These are phyloP conservation scores for Apogon talboti DNA, from an alignment of 2,797 vertebrate genomes.

Conservation along the genomic window DNA sequence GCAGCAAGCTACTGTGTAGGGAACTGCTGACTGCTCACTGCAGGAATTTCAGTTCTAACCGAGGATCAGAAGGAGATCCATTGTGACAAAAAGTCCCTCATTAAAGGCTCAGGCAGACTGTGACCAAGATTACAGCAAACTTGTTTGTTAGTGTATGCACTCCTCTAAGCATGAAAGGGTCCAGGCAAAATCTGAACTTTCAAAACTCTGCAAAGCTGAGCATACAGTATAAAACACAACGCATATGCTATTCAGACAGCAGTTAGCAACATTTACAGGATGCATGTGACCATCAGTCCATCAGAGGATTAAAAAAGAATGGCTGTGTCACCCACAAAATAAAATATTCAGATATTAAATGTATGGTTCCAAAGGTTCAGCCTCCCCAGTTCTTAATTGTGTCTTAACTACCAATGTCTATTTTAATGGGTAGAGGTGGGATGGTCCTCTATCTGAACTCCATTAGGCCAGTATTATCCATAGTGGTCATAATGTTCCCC, in stretches of 20 bases:
- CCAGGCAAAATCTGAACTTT: conserved; percentile 35
- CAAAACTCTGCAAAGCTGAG: conserved; percentile 23
- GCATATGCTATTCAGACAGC: neutral
- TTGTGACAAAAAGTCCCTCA: conserved; percentile 72
- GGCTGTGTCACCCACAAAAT: conserved; percentile 44
- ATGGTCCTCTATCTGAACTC: conserved; percentile 72
- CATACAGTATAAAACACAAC: conserved; percentile 2
- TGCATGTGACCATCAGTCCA: conserved; percentile 20
- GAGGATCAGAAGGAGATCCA: conserved; percentile 73
- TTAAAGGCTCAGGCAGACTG: conserved; percentile 73
- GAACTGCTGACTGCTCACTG: conserved; percentile 78
- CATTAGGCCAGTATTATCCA: conserved; percentile 78
- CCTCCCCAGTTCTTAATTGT: conserved; percentile 71
- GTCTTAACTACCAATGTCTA: conserved; percentile 64
- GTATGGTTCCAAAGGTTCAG: conserved; percentile 51
- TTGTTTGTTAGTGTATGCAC: conserved; percentile 59
- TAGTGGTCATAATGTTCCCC: conserved; percentile 79
- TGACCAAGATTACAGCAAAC: conserved; percentile 71
- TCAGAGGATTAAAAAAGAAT: conserved; percentile 29
- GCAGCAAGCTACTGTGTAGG: conserved; percentile 71
- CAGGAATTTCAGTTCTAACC: conserved; percentile 66
- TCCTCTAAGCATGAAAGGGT: conserved; percentile 30
- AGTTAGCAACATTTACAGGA: conserved; percentile 18
- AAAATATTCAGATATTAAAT: conserved; percentile 70
- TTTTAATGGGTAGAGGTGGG: conserved; percentile 72